Evolutionary conservation across 2,113 vertebrate genomes (phyloP).

Genomic region (Callocephalon fimbriatum): DNA sequence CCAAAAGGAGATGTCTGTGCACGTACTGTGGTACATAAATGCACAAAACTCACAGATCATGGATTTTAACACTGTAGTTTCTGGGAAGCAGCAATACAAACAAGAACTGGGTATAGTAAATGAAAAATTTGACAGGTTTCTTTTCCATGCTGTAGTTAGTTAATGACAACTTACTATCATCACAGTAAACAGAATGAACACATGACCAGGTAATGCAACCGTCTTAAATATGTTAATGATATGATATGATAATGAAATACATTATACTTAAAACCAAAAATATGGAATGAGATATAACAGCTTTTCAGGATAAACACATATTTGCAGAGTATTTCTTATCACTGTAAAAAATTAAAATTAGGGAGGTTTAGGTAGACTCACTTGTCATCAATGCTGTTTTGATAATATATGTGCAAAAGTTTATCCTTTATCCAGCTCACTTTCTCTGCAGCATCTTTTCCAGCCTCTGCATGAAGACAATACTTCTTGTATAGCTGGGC

Average conservation of each 20-base stretch:
- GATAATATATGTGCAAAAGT: conserved; percentile 98
- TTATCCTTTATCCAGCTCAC: conserved; percentile 99
- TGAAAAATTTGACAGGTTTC: neutral
- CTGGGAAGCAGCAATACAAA: neutral
- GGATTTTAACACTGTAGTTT: neutral
- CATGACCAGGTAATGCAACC: neutral
- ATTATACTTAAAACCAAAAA: neutral
- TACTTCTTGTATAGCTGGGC: conserved; percentile 98
- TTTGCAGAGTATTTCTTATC: conserved; percentile 11
- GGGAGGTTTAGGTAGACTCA: conserved; percentile 73
- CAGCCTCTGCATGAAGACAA: conserved; percentile 96
- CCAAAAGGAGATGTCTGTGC: neutral
- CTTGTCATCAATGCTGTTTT: conserved; percentile 99
- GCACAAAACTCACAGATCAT: accelerated
- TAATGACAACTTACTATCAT: neutral
- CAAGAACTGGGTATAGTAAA: neutral
- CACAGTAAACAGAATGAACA: neutral
- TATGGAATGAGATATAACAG: neutral
- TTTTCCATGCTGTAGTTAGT: neutral
- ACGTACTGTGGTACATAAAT: neutral
- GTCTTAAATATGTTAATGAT: neutral
- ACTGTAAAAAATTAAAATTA: conserved; percentile 23
- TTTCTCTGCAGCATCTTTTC: conserved; percentile 95
- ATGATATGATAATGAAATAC: neutral
- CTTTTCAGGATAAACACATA: neutral